A percentile compares a stretch with the other conserved stretches of the same genome.
Conservation (phyloP, 2,113 vertebrate genomes). For the Orcinus orca region DNA sequence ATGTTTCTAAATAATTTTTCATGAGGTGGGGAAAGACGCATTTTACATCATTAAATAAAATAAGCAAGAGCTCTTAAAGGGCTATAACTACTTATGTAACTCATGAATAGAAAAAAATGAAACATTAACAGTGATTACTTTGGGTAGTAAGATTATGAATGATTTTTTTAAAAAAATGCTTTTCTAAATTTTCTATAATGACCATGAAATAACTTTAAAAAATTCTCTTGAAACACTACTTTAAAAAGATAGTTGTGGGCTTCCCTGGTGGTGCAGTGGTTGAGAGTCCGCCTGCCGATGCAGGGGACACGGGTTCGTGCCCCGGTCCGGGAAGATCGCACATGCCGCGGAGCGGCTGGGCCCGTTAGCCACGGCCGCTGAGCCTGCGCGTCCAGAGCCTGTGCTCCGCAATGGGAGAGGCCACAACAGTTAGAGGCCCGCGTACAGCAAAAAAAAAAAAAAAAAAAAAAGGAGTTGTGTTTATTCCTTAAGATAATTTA, state of each 20-base stretch:
- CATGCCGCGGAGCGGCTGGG: too few species aligned
- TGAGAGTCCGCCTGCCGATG: too few species aligned
- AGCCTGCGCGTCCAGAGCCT: too few species aligned
- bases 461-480: background rate
- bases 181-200: conserved; percentile 14
- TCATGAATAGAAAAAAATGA: background rate
- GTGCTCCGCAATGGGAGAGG: too few species aligned
- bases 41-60: background rate
- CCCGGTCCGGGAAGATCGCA: too few species aligned
- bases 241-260: background rate
- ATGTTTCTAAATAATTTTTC: conserved; percentile 25
- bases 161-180: background rate
- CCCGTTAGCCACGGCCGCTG: too few species aligned
- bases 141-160: background rate
- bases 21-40: background rate
- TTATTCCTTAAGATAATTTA: conserved; percentile 30
- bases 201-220: background rate
- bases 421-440: too few species aligned
- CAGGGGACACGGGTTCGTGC: too few species aligned
- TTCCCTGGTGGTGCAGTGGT: too few species aligned
- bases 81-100: background rate
- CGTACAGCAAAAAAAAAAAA: too few species aligned
- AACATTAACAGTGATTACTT: background rate
- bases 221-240: background rate
- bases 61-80: background rate